phyloP scores from a whole-genome alignment of 1,140 invertebrate genomes.

The Drosophila busckii region DNA sequence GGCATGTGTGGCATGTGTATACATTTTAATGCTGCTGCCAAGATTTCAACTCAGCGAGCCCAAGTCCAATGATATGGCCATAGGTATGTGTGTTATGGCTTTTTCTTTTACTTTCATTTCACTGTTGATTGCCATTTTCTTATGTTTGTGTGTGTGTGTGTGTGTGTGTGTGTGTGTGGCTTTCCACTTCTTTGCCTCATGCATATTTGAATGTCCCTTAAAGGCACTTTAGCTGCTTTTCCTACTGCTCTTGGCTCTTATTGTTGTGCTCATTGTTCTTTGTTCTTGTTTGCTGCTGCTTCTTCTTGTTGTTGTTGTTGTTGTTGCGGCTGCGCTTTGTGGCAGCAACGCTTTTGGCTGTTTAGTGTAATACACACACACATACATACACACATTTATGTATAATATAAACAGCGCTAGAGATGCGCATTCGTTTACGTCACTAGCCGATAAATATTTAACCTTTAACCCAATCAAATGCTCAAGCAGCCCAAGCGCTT shows the following conservation, averaged over 20 bases:
- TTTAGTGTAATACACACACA: constrained; percentile 32
- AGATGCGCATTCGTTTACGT: no score
- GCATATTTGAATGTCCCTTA: constrained; percentile 76
- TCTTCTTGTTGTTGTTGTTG: constrained; percentile 22
- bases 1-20: no score
- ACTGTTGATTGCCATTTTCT: constrained; percentile 26
- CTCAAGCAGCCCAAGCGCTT: no score
- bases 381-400: not conserved
- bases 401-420: no score
- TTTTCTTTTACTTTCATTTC: constrained; percentile 69
- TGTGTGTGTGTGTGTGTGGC: constrained; percentile 2
- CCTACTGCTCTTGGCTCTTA: constrained; percentile 35
- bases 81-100: constrained; percentile 41
- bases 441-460: no score
- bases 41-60: constrained; percentile 24
- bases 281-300: constrained; percentile 12
- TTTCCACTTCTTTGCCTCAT: constrained; percentile 57
- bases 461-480: no score
- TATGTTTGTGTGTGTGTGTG: not conserved
- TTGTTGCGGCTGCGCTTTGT: constrained; percentile 25
- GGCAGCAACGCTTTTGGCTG: constrained; percentile 35
- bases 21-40: not conserved
- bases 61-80: no score
- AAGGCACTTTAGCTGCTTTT: constrained; percentile 70
- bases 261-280: no score